phyloP scores from a whole-genome alignment of 2,888 invertebrate species.

The Latrodectus hesperus region DNA sequence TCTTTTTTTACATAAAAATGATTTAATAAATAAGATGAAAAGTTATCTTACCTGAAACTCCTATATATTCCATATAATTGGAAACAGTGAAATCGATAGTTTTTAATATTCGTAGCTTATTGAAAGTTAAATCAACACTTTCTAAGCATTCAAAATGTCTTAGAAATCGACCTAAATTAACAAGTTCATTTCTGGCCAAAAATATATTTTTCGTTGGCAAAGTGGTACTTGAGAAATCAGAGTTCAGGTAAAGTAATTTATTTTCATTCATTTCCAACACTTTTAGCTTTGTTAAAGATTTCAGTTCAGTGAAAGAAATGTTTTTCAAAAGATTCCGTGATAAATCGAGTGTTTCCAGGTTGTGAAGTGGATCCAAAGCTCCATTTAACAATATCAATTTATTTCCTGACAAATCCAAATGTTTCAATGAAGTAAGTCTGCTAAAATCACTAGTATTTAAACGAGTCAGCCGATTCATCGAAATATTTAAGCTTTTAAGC shows the following conservation, averaged over 20 bases:
- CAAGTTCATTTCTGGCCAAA: slow-evolving; percentile 37
- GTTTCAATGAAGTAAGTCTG: slow-evolving; percentile 27
- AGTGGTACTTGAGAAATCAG: neutral
- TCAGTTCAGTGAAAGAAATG: slow-evolving; percentile 45
- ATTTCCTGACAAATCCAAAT: slow-evolving; percentile 60
- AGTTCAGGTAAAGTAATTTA: slow-evolving; percentile 10
- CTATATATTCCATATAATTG: slow-evolving; percentile 34
- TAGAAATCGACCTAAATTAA: slow-evolving; percentile 32
- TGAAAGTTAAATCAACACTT: slow-evolving; percentile 51
- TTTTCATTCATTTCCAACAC: slow-evolving; percentile 54
- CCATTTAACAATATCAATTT: slow-evolving; percentile 21
- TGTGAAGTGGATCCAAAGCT: slow-evolving; percentile 26
- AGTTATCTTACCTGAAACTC: slow-evolving; percentile 49
- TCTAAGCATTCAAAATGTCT: slow-evolving; percentile 38
- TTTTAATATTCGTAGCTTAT: slow-evolving; percentile 32
- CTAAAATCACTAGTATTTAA: slow-evolving; percentile 31
- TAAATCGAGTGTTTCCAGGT: slow-evolving; percentile 37
- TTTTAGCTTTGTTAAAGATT: slow-evolving; percentile 27
- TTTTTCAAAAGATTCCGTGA: slow-evolving; percentile 29
- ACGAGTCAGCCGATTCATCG: slow-evolving; percentile 33
- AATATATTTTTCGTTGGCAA: slow-evolving; percentile 33
- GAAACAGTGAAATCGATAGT: slow-evolving; percentile 28
- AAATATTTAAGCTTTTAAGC: slow-evolving; percentile 49
- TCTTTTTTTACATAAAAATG: too few relatives aligned
- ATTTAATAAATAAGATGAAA: too few relatives aligned